These are phyloP conservation scores for Cerceris ruficornis DNA, from an alignment of 2,888 invertebrate species.

Conservation along the genomic window DNA sequence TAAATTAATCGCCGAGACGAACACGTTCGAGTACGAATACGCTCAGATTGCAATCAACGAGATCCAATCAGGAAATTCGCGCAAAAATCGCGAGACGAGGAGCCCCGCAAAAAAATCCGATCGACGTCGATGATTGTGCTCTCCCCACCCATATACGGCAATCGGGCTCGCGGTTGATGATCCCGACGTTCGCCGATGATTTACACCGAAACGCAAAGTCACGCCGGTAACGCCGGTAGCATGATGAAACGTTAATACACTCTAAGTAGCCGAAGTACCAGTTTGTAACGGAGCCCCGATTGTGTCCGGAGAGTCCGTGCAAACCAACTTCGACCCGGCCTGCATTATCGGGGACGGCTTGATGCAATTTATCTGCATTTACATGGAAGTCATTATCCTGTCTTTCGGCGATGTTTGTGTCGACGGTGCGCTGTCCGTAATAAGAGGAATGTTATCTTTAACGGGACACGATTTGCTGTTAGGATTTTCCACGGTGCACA, in stretches of 20 bases:
- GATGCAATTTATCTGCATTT: constrained; percentile 13
- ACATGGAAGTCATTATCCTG: background rate
- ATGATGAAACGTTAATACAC: constrained; percentile 61
- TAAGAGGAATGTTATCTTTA: background rate
- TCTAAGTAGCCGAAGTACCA: constrained; percentile 52
- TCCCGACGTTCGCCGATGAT: constrained; percentile 55
- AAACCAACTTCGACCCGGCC: background rate
- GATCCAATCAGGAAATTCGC: constrained; percentile 54
- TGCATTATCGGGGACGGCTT: background rate
- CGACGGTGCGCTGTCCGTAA: background rate
- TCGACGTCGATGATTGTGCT: constrained; percentile 60
- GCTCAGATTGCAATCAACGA: constrained; percentile 38
- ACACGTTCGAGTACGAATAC: background rate
- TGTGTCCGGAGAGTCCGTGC: constrained; percentile 22
- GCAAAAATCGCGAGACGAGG: constrained; percentile 43
- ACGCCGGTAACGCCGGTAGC: constrained; percentile 63
- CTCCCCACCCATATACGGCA: constrained; percentile 7
- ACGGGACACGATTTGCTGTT: background rate
- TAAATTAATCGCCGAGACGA: constrained; percentile 37
- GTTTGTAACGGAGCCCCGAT: constrained; percentile 56
- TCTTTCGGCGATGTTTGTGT: background rate
- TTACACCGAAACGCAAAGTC: constrained; percentile 60
- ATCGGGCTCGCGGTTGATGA: constrained; percentile 53
- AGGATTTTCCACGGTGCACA: background rate
- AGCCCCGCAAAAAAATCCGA: constrained; percentile 56